Evolutionary conservation across 1,140 invertebrate genomes (phyloP).

Genomic region (Coenobita brevimanus): DNA sequence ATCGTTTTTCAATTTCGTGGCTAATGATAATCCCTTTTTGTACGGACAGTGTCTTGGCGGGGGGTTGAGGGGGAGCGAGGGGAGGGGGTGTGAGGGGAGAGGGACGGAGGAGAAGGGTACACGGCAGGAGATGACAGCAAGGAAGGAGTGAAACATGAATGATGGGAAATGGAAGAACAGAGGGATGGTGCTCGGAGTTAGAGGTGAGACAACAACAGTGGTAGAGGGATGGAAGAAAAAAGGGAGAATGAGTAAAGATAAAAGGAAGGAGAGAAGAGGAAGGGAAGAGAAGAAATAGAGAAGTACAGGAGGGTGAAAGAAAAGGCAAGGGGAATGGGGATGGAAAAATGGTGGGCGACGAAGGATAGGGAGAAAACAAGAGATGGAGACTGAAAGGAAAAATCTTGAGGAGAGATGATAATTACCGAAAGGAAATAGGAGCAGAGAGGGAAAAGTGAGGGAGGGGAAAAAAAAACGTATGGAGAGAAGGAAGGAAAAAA

Average conservation of each 20-base stretch:
- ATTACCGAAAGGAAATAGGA: too few species aligned
- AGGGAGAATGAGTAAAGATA: not conserved
- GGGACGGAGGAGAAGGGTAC: not conserved
- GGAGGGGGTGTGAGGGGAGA: not conserved
- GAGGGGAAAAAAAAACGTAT: not conserved
- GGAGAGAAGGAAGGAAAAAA: not conserved
- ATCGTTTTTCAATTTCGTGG: too few species aligned
- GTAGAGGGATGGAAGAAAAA: not conserved
- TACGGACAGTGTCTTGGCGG: too few species aligned
- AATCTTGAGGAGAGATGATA: too few species aligned
- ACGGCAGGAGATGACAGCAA: not conserved
- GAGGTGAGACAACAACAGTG: not conserved
- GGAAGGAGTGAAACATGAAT: not conserved
- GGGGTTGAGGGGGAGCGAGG: not conserved
- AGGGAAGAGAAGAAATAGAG: not conserved
- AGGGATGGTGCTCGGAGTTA: not conserved
- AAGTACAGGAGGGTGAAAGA: not conserved
- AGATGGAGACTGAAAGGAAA: too few species aligned
- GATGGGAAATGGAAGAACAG: not conserved
- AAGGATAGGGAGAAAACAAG: too few species aligned
- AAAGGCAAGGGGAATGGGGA: not conserved
- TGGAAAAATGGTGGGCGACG: not conserved
- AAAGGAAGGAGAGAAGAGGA: not conserved
- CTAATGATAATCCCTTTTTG: too few species aligned
- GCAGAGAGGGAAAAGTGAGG: not conserved